Evolutionary conservation across 2,113 vertebrate species (phyloP), one percentile per base, ranked within the genome.

Genomic region (Onychorhynchus coronatus): DNA sequence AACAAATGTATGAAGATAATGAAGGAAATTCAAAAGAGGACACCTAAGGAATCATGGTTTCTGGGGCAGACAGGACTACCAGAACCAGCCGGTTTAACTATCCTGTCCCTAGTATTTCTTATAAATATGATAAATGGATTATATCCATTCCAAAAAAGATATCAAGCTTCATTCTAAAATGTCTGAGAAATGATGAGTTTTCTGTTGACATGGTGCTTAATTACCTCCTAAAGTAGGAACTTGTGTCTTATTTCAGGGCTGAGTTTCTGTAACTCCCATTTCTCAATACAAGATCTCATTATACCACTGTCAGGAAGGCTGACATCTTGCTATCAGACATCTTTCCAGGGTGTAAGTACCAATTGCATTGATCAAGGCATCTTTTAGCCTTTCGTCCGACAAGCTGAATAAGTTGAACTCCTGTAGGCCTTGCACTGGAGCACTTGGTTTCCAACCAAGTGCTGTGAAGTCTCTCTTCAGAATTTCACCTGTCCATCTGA

Each of bases 341-440:
- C 89, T 94, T 95, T 89, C 80, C 85, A 72, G 66, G 58, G 71
- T 85, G 62, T 96, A 93, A 95, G 91, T 94, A 95, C 84, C 95
- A 89, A 75, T 92, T 21, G 2, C 73, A 71, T 47, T 95, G 91
- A 96, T 95, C 93, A 95, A 95, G 87, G 87, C 66, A 91, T 77
- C 59, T 89, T 87, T 89, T 89, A 95, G 84, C 89, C 74, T 95
- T 91, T 72, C 0, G 33, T 89, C 62, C 95, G 94, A 94, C 87
- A 87, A 84, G 58, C 80, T 79, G 91, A 78, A 33, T 95, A 92
- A 89, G 83, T 56, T 87, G 80, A 92, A 62, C 70, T 91, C 70
- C 80, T 81, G n/a, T 46, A 92, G 91, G 65, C 68, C 80, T 89
- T 49, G 16, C 52, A 30, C 50, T 81, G 55, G 44, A 55, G 52